Base-by-base conservation (phyloP, 1,140 invertebrate genomes). In the Globodera rostochiensis region DNA sequence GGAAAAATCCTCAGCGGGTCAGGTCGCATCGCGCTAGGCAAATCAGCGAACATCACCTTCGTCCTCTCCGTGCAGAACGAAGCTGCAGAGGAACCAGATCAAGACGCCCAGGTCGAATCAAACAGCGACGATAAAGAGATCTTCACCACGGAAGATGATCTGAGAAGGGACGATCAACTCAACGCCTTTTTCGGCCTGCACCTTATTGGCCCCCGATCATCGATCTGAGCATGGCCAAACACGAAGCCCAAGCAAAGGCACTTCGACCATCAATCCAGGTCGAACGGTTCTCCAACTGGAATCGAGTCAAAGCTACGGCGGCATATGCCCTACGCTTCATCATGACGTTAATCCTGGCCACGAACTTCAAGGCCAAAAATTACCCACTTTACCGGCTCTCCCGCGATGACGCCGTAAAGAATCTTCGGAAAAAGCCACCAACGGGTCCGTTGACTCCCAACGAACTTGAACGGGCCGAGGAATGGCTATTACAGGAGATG, bases 1-100 rank as follows among this genome's bases (percentile, higher is more conserved):
- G 71, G 71, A 19, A 46, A 73, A 25, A 73, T 73, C n/a, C 50
- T 73, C 4, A 73, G 71, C 21, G 71, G 71, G 45, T 19, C 71
- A 3, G 71, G 71, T 0, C 15, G 50, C 46, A n/a, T 73, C 19
- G 71, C 7, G 50, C 1, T 53, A 13, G 50, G 50, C 46, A 25
- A 4, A 73, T 21, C 46, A 73, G 1, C 36, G 36, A 36, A 36
- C 36, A 1, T 36, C 36, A 36, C 36, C 3, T 36, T 36, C 36
- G 36, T 36, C 36, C 36, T 36, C 36, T 36, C 36, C 1, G 36
- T 36, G 36, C 36, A 36, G 2, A 36, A 36, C 36, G 36, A 25
- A 25, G 25, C 25, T 0, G 1, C 25, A 25, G 25, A 25, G 25
- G 25, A 25, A 25, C 25, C 25, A n/a, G 13, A 53, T 53, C 50